A percentile compares a stretch with the other conserved stretches of the same genome.
phyloP scores from a whole-genome alignment of 2,797 vertebrate species.

The Neosalanx taihuensis region DNA sequence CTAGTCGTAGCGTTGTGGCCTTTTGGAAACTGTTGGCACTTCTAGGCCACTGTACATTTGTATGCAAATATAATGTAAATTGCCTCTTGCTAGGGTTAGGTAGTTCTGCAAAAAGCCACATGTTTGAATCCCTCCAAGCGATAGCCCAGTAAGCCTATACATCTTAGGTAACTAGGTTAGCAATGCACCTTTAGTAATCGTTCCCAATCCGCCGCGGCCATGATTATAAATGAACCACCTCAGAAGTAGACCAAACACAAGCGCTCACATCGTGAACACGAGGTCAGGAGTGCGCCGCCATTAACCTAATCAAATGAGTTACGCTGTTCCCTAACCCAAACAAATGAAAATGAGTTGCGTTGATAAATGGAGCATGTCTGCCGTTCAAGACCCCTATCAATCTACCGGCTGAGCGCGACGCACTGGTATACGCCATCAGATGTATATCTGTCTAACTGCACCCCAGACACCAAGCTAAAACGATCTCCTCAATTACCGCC shows the following conservation, averaged over 20 bases:
- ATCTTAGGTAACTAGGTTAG: too few relatives aligned
- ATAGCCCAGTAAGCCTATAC: too few relatives aligned
- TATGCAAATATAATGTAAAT: constrained; percentile 74
- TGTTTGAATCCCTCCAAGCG: constrained; percentile 37
- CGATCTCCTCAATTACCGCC: constrained; percentile 53
- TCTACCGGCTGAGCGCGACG: constrained; percentile 56
- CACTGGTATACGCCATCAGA: constrained; percentile 67
- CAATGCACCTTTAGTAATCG: not conserved
- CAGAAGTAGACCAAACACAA: not conserved
- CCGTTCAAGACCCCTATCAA: constrained; percentile 63
- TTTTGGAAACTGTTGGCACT: constrained; percentile 56
- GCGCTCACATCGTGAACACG: not conserved
- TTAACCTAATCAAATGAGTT: not conserved
- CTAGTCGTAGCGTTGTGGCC: too few relatives aligned
- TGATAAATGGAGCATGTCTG: constrained; percentile 64
- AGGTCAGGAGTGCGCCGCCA: not conserved
- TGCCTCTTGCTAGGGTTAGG: constrained; percentile 68
- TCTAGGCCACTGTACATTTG: constrained; percentile 63
- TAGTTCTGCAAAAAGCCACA: constrained; percentile 52
- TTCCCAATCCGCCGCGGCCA: not conserved
- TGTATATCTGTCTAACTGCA: constrained; percentile 61
- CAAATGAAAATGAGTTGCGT: constrained; percentile 51
- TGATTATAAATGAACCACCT: not conserved
- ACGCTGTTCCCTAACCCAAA: constrained; percentile 52
- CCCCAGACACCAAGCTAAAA: constrained; percentile 53